Conservation (phyloP, 2,113 vertebrate genomes). For the Syngnathoides biaculeatus region DNA sequence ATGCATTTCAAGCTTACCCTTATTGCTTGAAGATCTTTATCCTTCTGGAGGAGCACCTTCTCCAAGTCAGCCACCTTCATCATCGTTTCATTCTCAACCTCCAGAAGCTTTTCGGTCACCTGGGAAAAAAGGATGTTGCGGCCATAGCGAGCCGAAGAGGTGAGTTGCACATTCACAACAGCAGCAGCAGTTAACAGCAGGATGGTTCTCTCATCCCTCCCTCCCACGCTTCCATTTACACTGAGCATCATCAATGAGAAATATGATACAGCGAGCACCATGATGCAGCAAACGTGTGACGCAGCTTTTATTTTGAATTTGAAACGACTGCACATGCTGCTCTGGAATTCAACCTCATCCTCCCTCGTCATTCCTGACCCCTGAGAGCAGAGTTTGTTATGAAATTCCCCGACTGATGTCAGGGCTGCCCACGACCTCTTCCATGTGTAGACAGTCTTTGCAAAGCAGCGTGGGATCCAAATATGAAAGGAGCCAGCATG, state of each 20-base stretch:
- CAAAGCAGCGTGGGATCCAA: slow-evolving; percentile 53
- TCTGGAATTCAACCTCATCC: slow-evolving; percentile 48
- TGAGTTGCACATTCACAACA: slow-evolving; percentile 24
- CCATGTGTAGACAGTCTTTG: slow-evolving; percentile 52
- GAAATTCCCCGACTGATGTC: slow-evolving; percentile 64
- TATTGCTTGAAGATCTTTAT: slow-evolving; percentile 84
- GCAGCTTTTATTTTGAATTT: slow-evolving; percentile 49
- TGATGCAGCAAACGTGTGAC: slow-evolving; percentile 58
- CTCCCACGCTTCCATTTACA: slow-evolving; percentile 24
- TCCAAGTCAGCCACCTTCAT: slow-evolving; percentile 95
- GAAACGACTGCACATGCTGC: slow-evolving; percentile 32
- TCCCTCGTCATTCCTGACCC: slow-evolving; percentile 59
- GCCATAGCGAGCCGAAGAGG: slow-evolving; percentile 25
- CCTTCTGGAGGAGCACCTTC: slow-evolving; percentile 87
- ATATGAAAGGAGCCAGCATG: slow-evolving; percentile 26
- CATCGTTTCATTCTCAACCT: slow-evolving; percentile 95
- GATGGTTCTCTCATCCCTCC: slow-evolving; percentile 26
- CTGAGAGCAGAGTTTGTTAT: slow-evolving; percentile 60
- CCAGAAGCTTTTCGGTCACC: slow-evolving; percentile 93
- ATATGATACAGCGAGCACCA: slow-evolving; percentile 34
- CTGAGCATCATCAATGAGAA: slow-evolving; percentile 53
- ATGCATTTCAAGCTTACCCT: slow-evolving; percentile 71
- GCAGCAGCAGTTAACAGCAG: slow-evolving; percentile 14
- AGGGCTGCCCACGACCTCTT: slow-evolving; percentile 60
- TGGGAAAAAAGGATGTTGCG: slow-evolving; percentile 28